Percentiles rank a stretch among this genome's conserved stretches.
Conservation (phyloP, 2,888 invertebrate species). For the Hirtodrosophila duncani region DNA sequence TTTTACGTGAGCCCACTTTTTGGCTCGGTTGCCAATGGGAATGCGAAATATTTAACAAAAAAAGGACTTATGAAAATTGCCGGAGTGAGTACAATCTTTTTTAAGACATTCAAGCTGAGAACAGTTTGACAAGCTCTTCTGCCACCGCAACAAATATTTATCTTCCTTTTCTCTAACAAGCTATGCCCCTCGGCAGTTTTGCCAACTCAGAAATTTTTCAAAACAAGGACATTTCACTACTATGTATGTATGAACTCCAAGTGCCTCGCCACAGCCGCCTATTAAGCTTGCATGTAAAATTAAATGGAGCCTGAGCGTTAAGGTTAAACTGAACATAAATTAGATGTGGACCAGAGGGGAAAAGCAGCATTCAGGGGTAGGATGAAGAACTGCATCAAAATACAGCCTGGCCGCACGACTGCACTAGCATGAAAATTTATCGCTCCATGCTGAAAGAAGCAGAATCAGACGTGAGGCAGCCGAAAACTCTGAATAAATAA, state of each 20-base stretch:
- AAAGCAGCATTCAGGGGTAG: background rate
- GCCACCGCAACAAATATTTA: slow-evolving; percentile 58
- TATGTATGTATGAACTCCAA: no score
- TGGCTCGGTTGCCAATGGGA: no score
- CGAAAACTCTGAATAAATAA: slow-evolving; percentile 55
- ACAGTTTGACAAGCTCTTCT: slow-evolving; percentile 64
- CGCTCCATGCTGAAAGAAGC: no score
- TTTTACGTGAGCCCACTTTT: no score
- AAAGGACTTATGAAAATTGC: background rate
- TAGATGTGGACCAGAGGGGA: slow-evolving; percentile 32
- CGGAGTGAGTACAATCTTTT: background rate
- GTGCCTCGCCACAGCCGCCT: slow-evolving; percentile 29
- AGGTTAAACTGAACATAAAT: slow-evolving; percentile 68
- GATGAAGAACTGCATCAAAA: no score
- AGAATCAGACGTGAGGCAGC: slow-evolving; percentile 21
- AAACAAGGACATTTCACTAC: no score
- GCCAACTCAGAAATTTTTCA: background rate
- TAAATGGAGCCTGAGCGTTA: slow-evolving; percentile 68
- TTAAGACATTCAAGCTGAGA: slow-evolving; percentile 26
- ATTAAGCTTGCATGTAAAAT: slow-evolving; percentile 66
- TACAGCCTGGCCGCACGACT: slow-evolving; percentile 20
- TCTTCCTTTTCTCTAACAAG: slow-evolving; percentile 45
- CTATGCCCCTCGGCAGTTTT: slow-evolving; percentile 63
- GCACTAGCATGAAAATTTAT: slow-evolving; percentile 48
- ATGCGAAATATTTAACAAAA: no score